phyloP scores from a whole-genome alignment of 2,888 invertebrate genomes.

The Pyrrhosoma nymphula region DNA sequence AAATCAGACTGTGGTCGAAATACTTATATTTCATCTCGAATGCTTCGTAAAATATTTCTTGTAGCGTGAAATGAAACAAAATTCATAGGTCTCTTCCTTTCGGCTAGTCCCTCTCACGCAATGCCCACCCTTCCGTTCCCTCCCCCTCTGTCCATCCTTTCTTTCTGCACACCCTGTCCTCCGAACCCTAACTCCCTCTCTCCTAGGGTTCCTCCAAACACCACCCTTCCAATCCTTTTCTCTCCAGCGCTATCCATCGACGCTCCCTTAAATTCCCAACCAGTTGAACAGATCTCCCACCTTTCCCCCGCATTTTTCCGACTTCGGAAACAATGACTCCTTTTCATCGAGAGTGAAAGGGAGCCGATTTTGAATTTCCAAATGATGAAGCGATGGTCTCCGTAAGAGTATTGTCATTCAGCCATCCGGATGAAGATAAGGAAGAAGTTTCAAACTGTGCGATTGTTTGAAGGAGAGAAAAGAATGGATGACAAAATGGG shows the following conservation, averaged over 20 bases:
- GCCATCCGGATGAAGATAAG: slow-evolving; percentile 35
- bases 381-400: not conserved
- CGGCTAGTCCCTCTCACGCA: not conserved
- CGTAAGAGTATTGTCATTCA: slow-evolving; percentile 22
- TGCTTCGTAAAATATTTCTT: no score
- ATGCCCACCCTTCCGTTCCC: not conserved
- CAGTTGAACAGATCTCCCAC: slow-evolving; percentile 11
- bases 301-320: not conserved
- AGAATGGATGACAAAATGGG: not conserved
- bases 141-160: not conserved
- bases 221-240: not conserved
- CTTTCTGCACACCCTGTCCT: not conserved
- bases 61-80: no score
- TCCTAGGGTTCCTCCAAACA: not conserved
- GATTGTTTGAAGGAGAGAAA: not conserved
- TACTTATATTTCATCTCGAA: no score
- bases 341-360: slow-evolving; percentile 22
- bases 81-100: not conserved
- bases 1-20: no score
- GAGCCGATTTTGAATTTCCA: slow-evolving; percentile 16
- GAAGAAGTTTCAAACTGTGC: slow-evolving; percentile 12
- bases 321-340: slow-evolving; percentile 10
- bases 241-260: not conserved
- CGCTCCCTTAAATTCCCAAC: not conserved
- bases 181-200: not conserved